These are phyloP conservation scores for Euspilapteryx auroguttella DNA, from an alignment of 2,888 invertebrate genomes.

Conservation along the genomic window DNA sequence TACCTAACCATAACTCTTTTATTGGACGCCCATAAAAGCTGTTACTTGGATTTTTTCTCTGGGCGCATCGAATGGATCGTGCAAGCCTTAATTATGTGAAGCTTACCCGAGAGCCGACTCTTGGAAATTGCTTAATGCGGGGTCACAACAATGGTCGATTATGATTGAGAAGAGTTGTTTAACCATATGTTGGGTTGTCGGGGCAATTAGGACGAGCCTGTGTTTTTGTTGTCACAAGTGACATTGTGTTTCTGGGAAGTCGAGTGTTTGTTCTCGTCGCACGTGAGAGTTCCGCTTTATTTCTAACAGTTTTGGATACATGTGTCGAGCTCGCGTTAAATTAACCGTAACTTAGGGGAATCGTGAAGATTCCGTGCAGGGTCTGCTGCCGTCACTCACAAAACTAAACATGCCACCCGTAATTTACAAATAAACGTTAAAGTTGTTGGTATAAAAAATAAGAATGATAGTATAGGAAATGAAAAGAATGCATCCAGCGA, in stretches of 20 bases:
- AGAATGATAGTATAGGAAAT: background rate
- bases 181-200: conserved; percentile 20
- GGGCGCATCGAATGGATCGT: conserved; percentile 11
- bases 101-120: conserved; percentile 7
- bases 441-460: background rate
- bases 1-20: conserved; percentile 34
- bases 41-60: conserved; percentile 12
- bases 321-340: conserved; percentile 46
- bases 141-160: conserved; percentile 20
- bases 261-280: conserved; percentile 28
- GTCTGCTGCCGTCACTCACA: conserved; percentile 29
- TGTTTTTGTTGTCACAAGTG: conserved; percentile 32
- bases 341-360: conserved; percentile 52
- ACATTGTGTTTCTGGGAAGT: conserved; percentile 46
- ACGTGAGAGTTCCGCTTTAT: conserved; percentile 38
- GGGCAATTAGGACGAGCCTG: conserved; percentile 32
- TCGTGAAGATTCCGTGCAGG: conserved; percentile 47
- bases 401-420: conserved; percentile 23
- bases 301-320: conserved; percentile 29
- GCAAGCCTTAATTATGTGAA: conserved; percentile 18
- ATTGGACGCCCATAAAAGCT: conserved; percentile 16
- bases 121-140: conserved; percentile 13
- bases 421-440: conserved; percentile 5
- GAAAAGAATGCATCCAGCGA: too few species aligned
- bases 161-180: conserved; percentile 16